These are phyloP conservation scores for Frankliniella fusca DNA, from an alignment of 2,888 invertebrate species.

Conservation along the genomic window DNA sequence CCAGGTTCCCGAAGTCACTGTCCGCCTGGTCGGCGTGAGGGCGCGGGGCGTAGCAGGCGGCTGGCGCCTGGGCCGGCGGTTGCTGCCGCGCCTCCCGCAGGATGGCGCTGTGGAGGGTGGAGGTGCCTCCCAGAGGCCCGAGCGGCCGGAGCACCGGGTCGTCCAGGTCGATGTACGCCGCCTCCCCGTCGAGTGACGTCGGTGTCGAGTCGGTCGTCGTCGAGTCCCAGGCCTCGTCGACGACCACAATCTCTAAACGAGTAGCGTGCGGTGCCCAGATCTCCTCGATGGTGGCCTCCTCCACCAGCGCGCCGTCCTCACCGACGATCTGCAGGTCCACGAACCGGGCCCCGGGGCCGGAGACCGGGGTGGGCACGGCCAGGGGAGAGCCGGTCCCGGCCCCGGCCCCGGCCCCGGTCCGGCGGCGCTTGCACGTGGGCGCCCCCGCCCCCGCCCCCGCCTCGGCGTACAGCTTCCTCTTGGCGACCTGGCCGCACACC, in stretches of 20 bases:
- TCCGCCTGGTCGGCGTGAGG: neutral
- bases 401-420: neutral
- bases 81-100: constrained; percentile 3
- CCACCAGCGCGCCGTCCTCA: constrained; percentile 27
- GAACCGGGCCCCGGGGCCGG: constrained; percentile 31
- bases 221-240: neutral
- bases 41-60: neutral
- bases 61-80: neutral
- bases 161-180: constrained; percentile 2
- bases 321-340: constrained; percentile 33
- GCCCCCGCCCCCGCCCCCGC: neutral
- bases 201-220: neutral
- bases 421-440: neutral
- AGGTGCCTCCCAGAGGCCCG: neutral
- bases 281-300: constrained; percentile 19
- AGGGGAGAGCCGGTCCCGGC: neutral
- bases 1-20: constrained; percentile 36
- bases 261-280: constrained; percentile 18
- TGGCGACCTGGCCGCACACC: neutral
- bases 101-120: constrained; percentile 2
- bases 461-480: neutral
- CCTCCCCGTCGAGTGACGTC: neutral
- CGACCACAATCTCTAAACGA: neutral
- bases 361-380: constrained; percentile 13
- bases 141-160: neutral